These are phyloP conservation scores for Platycnemis pennipes DNA, from an alignment of 2,888 invertebrate genomes.

Conservation along the genomic window DNA sequence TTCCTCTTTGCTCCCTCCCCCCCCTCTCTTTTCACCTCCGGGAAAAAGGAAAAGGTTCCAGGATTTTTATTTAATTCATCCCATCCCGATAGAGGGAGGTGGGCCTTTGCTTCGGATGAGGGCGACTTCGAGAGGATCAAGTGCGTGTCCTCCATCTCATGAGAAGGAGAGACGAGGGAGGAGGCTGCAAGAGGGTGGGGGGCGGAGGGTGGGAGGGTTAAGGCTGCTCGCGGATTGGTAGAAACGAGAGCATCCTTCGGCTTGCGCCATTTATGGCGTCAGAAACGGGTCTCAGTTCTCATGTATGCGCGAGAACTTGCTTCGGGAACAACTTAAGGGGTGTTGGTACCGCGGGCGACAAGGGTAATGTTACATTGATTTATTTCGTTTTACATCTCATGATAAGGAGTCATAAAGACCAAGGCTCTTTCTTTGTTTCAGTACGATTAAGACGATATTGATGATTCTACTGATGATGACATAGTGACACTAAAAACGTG, in stretches of 20 bases:
- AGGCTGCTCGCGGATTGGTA: neutral
- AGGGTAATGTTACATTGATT: no score
- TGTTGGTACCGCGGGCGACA: no score
- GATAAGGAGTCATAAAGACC: no score
- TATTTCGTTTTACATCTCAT: no score
- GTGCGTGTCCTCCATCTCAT: neutral
- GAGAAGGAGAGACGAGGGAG: neutral
- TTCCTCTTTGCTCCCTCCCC: neutral
- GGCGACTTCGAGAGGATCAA: neutral
- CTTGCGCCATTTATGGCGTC: neutral
- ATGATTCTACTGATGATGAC: no score
- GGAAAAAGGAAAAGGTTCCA: neutral
- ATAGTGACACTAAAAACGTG: no score
- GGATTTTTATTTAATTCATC: neutral
- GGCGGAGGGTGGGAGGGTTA: neutral
- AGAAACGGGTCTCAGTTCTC: neutral
- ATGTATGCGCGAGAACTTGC: no score
- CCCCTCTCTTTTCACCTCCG: neutral
- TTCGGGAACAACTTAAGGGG: no score
- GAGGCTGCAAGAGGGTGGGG: neutral
- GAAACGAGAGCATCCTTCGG: neutral
- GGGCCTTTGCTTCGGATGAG: neutral
- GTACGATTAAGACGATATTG: no score
- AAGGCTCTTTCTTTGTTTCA: no score
- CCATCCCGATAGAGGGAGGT: neutral